Evolutionary conservation across 2,113 vertebrate genomes (phyloP).

Genomic region (Phalacrocorax pelagicus): DNA sequence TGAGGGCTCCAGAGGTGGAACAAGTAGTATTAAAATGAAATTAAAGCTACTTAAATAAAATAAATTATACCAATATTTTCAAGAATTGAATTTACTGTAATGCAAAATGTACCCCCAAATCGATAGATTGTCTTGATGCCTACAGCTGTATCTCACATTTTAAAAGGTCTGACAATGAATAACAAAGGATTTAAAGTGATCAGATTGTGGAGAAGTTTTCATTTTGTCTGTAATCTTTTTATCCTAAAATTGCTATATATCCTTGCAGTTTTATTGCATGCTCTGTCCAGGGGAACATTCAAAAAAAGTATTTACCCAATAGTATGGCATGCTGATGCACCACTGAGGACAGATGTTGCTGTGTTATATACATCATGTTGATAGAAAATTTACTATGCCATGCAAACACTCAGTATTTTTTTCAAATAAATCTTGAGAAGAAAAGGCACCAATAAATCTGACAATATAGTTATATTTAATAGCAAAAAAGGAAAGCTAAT

Average conservation of each 20-base stretch:
- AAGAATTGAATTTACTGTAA: not conserved
- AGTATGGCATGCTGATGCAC: not conserved
- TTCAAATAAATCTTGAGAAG: not conserved
- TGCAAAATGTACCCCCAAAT: not conserved
- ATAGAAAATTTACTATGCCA: not conserved
- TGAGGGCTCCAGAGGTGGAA: not conserved
- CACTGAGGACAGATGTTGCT: not conserved
- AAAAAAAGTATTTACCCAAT: not conserved
- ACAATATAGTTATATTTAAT: not conserved
- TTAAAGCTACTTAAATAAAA: not conserved
- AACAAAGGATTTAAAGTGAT: not conserved
- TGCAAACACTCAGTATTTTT: not conserved
- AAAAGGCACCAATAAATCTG: not conserved
- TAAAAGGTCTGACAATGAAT: not conserved
- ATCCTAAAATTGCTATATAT: not conserved
- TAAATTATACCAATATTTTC: not conserved
- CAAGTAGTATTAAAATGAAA: not conserved
- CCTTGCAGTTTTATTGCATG: not conserved
- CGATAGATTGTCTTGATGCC: not conserved
- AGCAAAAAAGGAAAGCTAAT: not conserved
- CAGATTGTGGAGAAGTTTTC: not conserved
- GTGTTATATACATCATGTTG: not conserved
- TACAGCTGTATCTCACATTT: not conserved
- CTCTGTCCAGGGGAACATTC: not conserved
- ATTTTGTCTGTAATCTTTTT: not conserved